Evolutionary conservation across 2,113 vertebrate genomes (phyloP), one percentile per base, ranked within the genome.

Genomic region (Acinonyx jubatus): DNA sequence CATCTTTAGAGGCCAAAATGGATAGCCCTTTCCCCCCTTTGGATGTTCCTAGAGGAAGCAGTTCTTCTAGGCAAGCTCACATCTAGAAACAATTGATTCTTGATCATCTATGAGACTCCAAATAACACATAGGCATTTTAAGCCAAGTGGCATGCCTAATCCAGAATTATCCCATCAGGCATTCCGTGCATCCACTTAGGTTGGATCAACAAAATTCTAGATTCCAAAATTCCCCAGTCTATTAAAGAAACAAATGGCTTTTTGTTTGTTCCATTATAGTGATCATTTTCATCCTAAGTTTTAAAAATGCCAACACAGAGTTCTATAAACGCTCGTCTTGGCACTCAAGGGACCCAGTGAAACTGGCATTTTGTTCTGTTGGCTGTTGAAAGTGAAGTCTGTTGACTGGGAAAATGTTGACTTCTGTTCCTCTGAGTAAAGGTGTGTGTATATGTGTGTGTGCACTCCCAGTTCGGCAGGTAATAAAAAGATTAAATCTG

Each of bases 361-460:
- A 97, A 76, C 78, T 94, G 73, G 41, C 78, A 97, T 87, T 98
- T 97, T 98, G 90, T 93, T 95, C 89, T 96, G 13, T 86, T 97
- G 96, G 95, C 65, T 63, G 33, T 57, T 65, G 25, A 92, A 96
- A 94, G 31, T 78, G 3, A 96, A 68, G 4, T 96, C 50, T 38
- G 78, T 91, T 85, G 82, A 86, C 65, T 71, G 27, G 50, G 48
- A 90, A 92, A 92, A 80, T 68, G 19, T 91, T 94, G 89, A 79
- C 89, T 94, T 96, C 63, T 80, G 48, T 13, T 84, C 4, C 36
- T 94, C 33, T 78, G 57, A 65, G 31, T 79, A 9, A 74, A 80
- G 15, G 6, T 69, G n/a, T 81, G 4, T 85, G 15, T 18, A 80
- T 83, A 73, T 52, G 10, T 31, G 38, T 33, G 18, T 66, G n/a